Evolutionary conservation across 2,888 invertebrate genomes (phyloP).

Genomic region (Elysia crispata): DNA sequence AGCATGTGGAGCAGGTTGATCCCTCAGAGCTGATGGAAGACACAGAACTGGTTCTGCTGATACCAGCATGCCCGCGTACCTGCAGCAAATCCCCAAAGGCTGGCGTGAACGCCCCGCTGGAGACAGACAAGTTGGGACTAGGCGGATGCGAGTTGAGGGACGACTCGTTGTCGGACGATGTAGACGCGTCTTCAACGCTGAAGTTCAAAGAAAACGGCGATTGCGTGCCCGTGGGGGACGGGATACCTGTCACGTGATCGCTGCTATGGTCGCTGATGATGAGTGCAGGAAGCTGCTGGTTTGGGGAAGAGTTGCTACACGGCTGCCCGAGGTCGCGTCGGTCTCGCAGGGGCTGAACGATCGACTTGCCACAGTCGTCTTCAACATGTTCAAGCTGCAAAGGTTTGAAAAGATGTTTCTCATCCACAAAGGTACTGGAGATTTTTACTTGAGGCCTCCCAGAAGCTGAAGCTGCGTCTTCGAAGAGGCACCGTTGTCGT

Average conservation of each 20-base stretch:
- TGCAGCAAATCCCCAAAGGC: conserved; percentile 12
- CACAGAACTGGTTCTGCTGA: conserved; percentile 36
- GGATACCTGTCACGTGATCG: too few relatives aligned
- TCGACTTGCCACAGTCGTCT: neutral
- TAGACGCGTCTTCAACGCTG: neutral
- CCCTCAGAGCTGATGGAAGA: conserved; percentile 48
- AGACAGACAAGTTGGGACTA: too few relatives aligned
- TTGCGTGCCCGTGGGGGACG: neutral
- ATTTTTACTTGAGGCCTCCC: neutral
- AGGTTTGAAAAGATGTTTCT: too few relatives aligned
- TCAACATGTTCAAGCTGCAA: neutral
- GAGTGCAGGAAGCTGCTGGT: conserved; percentile 38
- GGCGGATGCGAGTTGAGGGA: neutral
- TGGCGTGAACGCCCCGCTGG: neutral
- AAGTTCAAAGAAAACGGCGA: neutral
- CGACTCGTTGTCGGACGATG: neutral
- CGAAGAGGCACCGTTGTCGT: too few relatives aligned
- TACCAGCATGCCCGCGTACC: neutral
- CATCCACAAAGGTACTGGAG: neutral
- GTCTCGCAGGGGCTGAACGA: too few relatives aligned
- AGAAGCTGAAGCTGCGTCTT: too few relatives aligned
- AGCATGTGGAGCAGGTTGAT: conserved; percentile 49
- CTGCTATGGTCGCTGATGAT: conserved; percentile 52
- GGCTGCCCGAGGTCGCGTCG: too few relatives aligned
- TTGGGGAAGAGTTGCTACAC: neutral